Percentiles rank a stretch among this genome's conserved stretches.
phyloP scores from a whole-genome alignment of 2,888 invertebrate genomes.

The Iphiclides podalirius region DNA sequence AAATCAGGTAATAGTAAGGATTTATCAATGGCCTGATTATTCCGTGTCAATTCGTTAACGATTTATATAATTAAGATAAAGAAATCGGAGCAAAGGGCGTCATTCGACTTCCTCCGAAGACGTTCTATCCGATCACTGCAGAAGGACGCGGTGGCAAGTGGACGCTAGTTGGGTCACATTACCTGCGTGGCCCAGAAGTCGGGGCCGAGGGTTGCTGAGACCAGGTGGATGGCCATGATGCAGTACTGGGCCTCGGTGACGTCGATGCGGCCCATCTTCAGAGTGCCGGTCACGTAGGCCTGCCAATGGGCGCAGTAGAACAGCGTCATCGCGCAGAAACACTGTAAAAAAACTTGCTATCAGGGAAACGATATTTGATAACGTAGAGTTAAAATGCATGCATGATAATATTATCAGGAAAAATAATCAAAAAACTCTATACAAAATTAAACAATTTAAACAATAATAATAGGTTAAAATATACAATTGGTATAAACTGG shows the following conservation, averaged over 20 bases:
- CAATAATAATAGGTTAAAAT: no score
- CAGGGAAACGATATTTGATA: neutral
- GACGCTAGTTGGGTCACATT: slow-evolving; percentile 4
- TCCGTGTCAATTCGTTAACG: neutral
- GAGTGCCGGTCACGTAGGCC: slow-evolving; percentile 97
- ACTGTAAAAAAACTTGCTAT: slow-evolving; percentile 84
- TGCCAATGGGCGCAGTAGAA: slow-evolving; percentile 99
- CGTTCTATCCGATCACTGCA: slow-evolving; percentile 8
- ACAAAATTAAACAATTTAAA: no score
- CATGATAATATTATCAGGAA: no score
- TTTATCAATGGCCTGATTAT: no score
- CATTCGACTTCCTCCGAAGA: neutral
- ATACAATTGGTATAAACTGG: no score
- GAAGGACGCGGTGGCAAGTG: neutral
- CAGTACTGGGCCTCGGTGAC: slow-evolving; percentile 99
- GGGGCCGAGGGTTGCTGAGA: slow-evolving; percentile 93
- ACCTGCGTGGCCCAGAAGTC: slow-evolving; percentile 87
- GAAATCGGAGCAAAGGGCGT: neutral
- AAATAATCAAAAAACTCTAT: no score
- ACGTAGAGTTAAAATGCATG: no score
- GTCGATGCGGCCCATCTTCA: slow-evolving; percentile 94
- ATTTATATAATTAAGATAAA: neutral
- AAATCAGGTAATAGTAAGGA: no score
- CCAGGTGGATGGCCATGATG: slow-evolving; percentile 92
- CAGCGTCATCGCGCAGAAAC: slow-evolving; percentile 95